Conservation (phyloP, 2,888 invertebrate genomes). For the Cerceris rybyensis region DNA sequence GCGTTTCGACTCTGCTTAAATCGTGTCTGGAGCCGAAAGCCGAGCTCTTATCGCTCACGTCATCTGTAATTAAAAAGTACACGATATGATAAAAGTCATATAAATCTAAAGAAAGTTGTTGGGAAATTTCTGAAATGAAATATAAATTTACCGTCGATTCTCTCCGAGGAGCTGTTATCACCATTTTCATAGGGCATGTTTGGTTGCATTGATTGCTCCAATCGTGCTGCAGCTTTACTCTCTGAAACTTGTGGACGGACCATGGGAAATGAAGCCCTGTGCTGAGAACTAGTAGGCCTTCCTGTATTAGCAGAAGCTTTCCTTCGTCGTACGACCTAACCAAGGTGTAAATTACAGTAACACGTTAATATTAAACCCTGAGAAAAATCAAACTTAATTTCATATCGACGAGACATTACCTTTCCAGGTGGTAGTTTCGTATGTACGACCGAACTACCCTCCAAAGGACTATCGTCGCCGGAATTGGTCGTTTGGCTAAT, state of each 20-base stretch:
- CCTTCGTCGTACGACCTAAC: constrained; percentile 86
- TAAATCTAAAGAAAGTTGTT: background rate
- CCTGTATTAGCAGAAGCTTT: constrained; percentile 81
- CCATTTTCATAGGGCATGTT: constrained; percentile 77
- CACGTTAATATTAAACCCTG: background rate
- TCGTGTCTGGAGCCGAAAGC: constrained; percentile 84
- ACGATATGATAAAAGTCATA: background rate
- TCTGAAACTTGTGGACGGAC: constrained; percentile 83
- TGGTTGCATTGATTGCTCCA: constrained; percentile 82
- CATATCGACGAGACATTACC: constrained; percentile 79
- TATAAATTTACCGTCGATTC: constrained; percentile 76
- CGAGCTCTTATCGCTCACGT: constrained; percentile 82
- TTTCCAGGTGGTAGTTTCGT: constrained; percentile 89
- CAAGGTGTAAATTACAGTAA: constrained; percentile 9
- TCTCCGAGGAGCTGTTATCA: constrained; percentile 79
- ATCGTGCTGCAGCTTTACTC: constrained; percentile 82
- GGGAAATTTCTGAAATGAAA: background rate
- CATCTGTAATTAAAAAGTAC: constrained; percentile 69
- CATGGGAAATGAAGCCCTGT: constrained; percentile 87
- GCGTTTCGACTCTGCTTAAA: constrained; percentile 84
- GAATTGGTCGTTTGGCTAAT: constrained; percentile 80
- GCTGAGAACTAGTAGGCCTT: constrained; percentile 80
- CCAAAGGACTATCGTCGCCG: constrained; percentile 85
- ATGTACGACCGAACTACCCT: constrained; percentile 85
- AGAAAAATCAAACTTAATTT: background rate